Evolutionary conservation across 2,888 invertebrate genomes (phyloP).

Genomic region (Athrips mouffetella): DNA sequence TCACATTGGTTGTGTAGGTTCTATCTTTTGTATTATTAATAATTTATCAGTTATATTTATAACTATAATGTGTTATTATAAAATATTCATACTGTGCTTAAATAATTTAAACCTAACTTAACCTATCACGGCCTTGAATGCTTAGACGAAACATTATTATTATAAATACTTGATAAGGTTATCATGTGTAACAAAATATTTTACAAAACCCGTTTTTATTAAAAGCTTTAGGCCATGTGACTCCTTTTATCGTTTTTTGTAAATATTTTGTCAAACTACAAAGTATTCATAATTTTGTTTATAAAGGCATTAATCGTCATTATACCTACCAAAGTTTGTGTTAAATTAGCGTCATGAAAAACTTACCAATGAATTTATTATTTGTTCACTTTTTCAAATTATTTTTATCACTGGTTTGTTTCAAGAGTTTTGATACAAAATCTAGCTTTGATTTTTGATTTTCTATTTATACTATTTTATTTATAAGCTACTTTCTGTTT

Average conservation of each 20-base stretch:
- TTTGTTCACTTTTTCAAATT: not conserved
- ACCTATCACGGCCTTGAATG: conserved; percentile 67
- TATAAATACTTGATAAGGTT: conserved; percentile 5
- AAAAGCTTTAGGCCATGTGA: conserved; percentile 1
- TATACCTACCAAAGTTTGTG: not conserved
- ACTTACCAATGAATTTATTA: not conserved
- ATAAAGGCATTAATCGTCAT: conserved; percentile 14
- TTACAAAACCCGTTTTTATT: not conserved
- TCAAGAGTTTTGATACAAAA: too few relatives aligned
- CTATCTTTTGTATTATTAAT: too few relatives aligned
- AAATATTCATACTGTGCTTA: conserved; percentile 3
- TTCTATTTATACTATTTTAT: not conserved
- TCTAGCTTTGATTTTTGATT: too few relatives aligned
- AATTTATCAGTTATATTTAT: too few relatives aligned
- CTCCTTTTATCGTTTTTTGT: not conserved
- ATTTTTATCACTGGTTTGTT: too few relatives aligned
- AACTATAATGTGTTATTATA: conserved; percentile 5
- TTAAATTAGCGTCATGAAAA: not conserved
- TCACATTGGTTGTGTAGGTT: too few relatives aligned
- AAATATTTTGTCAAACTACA: not conserved
- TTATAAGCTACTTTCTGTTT: not conserved
- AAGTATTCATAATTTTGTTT: conserved; percentile 6
- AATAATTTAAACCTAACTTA: conserved; percentile 27
- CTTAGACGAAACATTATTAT: conserved; percentile 38
- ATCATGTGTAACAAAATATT: not conserved